Percentiles rank a stretch among this genome's conserved stretches.
phyloP scores from a whole-genome alignment of 92 coral and sea anemone species.

The Nematostella vectensis region DNA sequence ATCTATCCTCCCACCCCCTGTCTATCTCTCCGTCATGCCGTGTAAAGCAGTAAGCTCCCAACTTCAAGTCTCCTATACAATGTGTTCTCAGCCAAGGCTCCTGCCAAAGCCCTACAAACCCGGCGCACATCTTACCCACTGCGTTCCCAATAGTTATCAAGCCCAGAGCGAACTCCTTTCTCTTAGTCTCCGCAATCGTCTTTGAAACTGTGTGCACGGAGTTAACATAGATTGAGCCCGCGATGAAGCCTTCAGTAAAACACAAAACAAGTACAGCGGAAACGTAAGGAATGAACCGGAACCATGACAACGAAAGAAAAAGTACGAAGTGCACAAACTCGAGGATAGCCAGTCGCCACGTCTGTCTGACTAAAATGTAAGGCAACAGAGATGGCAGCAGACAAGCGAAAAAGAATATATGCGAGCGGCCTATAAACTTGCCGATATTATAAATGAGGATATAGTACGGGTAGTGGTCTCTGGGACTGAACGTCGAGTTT shows the following conservation, averaged over 20 bases:
- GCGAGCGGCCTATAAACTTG: constrained; percentile 75
- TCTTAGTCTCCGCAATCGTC: constrained; percentile 25
- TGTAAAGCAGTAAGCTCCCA: constrained; percentile 62
- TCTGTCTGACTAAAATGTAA: constrained; percentile 43
- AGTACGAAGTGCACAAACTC: constrained; percentile 32
- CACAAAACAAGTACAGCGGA: constrained; percentile 49
- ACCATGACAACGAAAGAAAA: constrained; percentile 63
- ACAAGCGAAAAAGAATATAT: constrained; percentile 44
- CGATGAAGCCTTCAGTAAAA: constrained; percentile 67
- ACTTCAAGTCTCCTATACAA: constrained; percentile 43
- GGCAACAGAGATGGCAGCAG: constrained; percentile 42
- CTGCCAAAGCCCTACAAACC: constrained; percentile 48
- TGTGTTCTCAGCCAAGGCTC: constrained; percentile 56
- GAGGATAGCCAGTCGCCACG: constrained; percentile 64
- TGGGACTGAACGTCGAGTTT: constrained; percentile 49
- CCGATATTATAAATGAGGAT: constrained; percentile 65
- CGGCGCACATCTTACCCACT: constrained; percentile 62
- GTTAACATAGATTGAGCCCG: constrained; percentile 76
- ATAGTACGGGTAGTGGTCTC: constrained; percentile 81
- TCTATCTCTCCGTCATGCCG: constrained; percentile 34
- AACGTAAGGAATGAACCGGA: constrained; percentile 45
- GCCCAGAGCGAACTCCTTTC: constrained; percentile 62
- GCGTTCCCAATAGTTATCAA: constrained; percentile 74
- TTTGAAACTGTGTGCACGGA: constrained; percentile 77
- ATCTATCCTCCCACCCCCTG: constrained; percentile 45